phyloP scores from a whole-genome alignment of 92 coral and sea anemone species.

The Parazoanthus atlanticus region DNA sequence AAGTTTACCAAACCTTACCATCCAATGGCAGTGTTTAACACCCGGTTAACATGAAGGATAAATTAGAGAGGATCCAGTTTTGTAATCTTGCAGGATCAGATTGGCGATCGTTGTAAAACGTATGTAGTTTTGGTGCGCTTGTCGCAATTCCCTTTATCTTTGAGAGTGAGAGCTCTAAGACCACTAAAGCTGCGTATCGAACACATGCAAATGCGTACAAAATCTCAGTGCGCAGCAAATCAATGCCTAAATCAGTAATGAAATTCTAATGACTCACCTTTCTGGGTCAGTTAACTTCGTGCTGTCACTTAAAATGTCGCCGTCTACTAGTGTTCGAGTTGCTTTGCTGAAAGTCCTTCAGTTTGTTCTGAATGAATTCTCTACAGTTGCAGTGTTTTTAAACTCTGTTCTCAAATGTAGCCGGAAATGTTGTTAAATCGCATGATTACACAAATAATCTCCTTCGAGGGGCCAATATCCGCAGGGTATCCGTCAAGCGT shows the following conservation, averaged over 20 bases:
- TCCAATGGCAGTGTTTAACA: too few relatives aligned
- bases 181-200: neutral
- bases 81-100: neutral
- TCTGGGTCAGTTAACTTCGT: constrained; percentile 10
- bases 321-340: neutral
- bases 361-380: constrained; percentile 1
- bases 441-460: neutral
- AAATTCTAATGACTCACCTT: constrained; percentile 18
- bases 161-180: neutral
- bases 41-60: too few relatives aligned
- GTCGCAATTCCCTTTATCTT: neutral
- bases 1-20: too few relatives aligned
- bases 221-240: neutral
- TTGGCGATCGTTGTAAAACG: neutral
- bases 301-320: neutral
- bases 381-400: neutral
- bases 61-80: too few relatives aligned
- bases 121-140: neutral
- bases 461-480: neutral
- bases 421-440: neutral
- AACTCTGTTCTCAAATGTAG: neutral
- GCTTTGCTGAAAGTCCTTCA: neutral
- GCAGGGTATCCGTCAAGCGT: neutral
- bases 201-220: neutral
- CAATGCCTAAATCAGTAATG: neutral